Evolutionary conservation across 1,140 invertebrate species (phyloP), one percentile per base, ranked within the genome.

Genomic region (Stegodyphus dumicola): DNA sequence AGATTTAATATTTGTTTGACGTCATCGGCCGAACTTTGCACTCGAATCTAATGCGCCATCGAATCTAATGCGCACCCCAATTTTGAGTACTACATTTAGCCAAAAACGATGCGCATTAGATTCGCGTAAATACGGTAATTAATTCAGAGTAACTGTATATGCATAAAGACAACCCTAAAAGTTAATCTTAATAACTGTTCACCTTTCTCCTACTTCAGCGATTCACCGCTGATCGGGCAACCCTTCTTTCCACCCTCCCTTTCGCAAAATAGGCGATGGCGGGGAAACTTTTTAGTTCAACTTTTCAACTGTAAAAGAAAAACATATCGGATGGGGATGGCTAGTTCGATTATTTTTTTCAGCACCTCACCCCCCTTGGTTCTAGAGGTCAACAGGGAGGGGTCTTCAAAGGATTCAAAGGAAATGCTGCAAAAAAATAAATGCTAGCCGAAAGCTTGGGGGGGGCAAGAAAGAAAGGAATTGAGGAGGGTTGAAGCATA

Each of bases 331-430:
- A 53, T 7, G 60, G 70, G 56, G 33, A 6, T 48, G n/a, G 48
- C 33, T 53, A n/a, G 18, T 79, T 49, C 18, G 18, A 54, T 70
- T 80, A 70, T 71, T 65, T 73, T 56, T 52, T 33, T 17, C 51
- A 48, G 60, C 49, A 10, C 60, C n/a, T 51, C 17, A 56, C 69
- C 79, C 60, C 56, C 69, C 53, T 74, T 67, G 48, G 33, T 11
- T 69, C 67, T 79, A 7, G 53, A 53, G 81, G 81, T 85, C 81
- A 85, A 85, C 81, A 56, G 81, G 81, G 81, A 85, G 81, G 80
- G 81, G 81, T 85, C 81, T 77, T 69, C 53, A 76, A 76, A 76
- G 73, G 73, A 76, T 85, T 85, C 81, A 70, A 85, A 81, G 49
- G 79, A 51, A 71, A 60, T 15, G 7, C 33, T 49, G 65, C 18